phyloP scores from a whole-genome alignment of 2,113 vertebrate genomes.

The Petromus typicus region DNA sequence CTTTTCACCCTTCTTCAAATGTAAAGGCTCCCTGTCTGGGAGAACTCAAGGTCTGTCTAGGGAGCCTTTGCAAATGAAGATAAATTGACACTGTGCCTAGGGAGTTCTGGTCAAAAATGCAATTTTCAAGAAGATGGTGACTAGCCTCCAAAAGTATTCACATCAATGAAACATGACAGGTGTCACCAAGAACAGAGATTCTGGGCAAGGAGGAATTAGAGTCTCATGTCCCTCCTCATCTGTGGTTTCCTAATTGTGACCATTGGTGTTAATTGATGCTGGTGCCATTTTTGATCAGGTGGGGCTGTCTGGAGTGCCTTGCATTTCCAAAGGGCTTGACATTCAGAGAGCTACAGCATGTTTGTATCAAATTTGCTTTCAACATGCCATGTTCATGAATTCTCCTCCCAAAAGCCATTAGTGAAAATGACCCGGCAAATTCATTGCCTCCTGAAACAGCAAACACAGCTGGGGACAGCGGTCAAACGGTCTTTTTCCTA shows the following conservation, averaged over 20 bases:
- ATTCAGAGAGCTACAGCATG: slow-evolving; percentile 70
- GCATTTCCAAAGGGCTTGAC: slow-evolving; percentile 76
- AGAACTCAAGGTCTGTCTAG: slow-evolving; percentile 35
- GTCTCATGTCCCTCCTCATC: slow-evolving; percentile 66
- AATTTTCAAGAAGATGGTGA: slow-evolving; percentile 79
- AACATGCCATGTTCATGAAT: slow-evolving; percentile 68
- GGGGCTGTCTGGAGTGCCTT: slow-evolving; percentile 53
- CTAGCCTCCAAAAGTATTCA: slow-evolving; percentile 71
- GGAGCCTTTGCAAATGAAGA: slow-evolving; percentile 71
- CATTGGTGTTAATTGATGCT: slow-evolving; percentile 77
- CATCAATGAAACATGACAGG: slow-evolving; percentile 81
- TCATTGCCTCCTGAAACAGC: neutral
- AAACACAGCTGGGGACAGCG: neutral
- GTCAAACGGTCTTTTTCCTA: neutral
- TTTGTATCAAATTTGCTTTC: slow-evolving; percentile 78
- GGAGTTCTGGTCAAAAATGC: slow-evolving; percentile 71
- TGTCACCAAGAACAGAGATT: slow-evolving; percentile 77
- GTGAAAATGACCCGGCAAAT: slow-evolving; percentile 62
- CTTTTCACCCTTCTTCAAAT: slow-evolving; percentile 51
- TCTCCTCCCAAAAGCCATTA: slow-evolving; percentile 55
- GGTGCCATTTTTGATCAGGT: slow-evolving; percentile 77
- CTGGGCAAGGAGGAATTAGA: slow-evolving; percentile 75
- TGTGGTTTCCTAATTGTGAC: slow-evolving; percentile 72
- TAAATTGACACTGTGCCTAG: slow-evolving; percentile 69
- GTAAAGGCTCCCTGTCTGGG: slow-evolving; percentile 25